Evolutionary conservation across 1,140 invertebrate genomes (phyloP).

Genomic region (Rhagoletis pomonella): DNA sequence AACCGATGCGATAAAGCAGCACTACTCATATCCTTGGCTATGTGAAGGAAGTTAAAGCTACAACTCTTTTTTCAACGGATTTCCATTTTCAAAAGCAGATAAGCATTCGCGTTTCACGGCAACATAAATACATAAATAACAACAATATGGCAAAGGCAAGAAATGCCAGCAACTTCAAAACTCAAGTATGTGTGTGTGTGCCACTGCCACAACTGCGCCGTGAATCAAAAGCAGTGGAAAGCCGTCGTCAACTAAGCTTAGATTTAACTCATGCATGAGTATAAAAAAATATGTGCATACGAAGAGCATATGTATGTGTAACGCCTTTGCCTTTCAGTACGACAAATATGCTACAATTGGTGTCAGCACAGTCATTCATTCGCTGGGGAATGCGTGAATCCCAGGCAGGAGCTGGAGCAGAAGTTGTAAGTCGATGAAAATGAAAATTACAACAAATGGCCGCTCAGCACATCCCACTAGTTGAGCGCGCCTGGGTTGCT

Average conservation of each 20-base stretch:
- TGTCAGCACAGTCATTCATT: background rate
- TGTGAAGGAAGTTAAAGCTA: background rate
- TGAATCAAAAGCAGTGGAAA: conserved; percentile 19
- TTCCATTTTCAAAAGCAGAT: conserved; percentile 20
- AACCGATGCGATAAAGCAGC: conserved; percentile 4
- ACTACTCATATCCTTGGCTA: background rate
- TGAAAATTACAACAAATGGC: conserved; percentile 48
- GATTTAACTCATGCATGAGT: background rate
- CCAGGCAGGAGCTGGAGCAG: background rate
- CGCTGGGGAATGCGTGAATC: background rate
- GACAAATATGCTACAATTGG: conserved; percentile 36
- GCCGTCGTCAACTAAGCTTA: conserved; percentile 4
- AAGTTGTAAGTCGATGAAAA: conserved; percentile 41
- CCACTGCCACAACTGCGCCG: background rate
- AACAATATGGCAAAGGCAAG: background rate
- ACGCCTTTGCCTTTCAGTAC: background rate
- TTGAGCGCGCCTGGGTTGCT: background rate
- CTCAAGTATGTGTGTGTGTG: background rate
- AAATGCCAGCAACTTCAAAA: background rate
- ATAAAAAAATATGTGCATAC: background rate
- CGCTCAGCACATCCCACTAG: background rate
- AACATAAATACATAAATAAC: background rate
- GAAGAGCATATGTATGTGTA: background rate
- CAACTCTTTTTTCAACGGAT: conserved; percentile 15
- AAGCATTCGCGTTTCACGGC: background rate